A percentile compares a stretch with the other conserved stretches of the same genome.
phyloP scores from a whole-genome alignment of 1,140 invertebrate genomes.

The Lysiphlebus fabarum region DNA sequence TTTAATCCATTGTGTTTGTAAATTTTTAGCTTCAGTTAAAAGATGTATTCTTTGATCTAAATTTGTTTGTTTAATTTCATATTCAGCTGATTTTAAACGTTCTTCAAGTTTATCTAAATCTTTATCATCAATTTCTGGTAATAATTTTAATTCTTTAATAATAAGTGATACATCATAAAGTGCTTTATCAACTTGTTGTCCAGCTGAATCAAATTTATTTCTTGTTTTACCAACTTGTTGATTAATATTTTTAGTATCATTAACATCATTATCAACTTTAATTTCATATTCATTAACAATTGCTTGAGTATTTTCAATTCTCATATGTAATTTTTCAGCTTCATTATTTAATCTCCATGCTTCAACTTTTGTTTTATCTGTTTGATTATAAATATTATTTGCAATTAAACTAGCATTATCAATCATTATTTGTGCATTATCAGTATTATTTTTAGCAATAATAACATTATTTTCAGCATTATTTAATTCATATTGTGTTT shows the following conservation, averaged over 20 bases:
- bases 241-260: conserved; percentile 68
- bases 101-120: conserved; percentile 71
- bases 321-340: conserved; percentile 68
- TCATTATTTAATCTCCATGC: conserved; percentile 73
- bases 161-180: conserved; percentile 77
- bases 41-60: conserved; percentile 72
- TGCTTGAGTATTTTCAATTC: conserved; percentile 69
- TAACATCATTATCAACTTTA: conserved; percentile 71
- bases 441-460: conserved; percentile 71
- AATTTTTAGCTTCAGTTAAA: conserved; percentile 68
- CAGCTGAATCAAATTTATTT: conserved; percentile 72
- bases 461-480: conserved; percentile 77
- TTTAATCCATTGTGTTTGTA: conserved; percentile 75
- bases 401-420: conserved; percentile 58
- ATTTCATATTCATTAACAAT: conserved; percentile 70
- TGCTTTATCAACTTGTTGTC: conserved; percentile 77
- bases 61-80: conserved; percentile 69
- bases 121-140: conserved; percentile 69
- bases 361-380: conserved; percentile 71
- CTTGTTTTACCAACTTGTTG: conserved; percentile 84
- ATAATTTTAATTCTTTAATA: conserved; percentile 72
- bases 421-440: conserved; percentile 66
- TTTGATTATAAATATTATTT: conserved; percentile 70
- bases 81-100: conserved; percentile 71
- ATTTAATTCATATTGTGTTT: conserved; percentile 69